Evolutionary conservation across 2,113 vertebrate species (phyloP).

Genomic region (Cranoglanis bouderius): DNA sequence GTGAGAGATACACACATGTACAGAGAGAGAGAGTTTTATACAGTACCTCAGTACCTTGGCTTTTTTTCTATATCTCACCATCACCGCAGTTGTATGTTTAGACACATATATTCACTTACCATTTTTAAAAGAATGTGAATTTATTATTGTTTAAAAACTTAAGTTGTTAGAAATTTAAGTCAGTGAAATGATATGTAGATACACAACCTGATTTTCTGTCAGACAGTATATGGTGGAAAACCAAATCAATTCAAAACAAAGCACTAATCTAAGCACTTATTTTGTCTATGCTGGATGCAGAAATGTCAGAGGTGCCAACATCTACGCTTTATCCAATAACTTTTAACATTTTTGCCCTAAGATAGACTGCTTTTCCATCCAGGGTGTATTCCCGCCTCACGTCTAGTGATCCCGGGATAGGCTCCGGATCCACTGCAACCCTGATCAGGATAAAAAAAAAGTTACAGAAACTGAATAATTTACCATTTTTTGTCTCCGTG

Average conservation of each 20-base stretch:
- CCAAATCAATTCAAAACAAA: too few relatives aligned
- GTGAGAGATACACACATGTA: neutral
- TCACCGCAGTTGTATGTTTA: neutral
- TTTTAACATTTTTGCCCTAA: neutral
- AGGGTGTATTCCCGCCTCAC: neutral
- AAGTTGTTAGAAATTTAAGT: too few relatives aligned
- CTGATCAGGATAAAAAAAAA: neutral
- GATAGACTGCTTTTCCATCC: neutral
- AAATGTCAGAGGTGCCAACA: neutral
- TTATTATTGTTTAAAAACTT: too few relatives aligned
- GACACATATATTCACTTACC: neutral
- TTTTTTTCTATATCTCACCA: neutral
- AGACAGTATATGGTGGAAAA: too few relatives aligned
- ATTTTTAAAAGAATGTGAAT: neutral
- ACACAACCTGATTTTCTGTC: too few relatives aligned
- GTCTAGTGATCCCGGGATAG: too few relatives aligned
- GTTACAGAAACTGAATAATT: neutral
- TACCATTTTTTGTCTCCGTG: neutral
- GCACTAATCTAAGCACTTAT: neutral
- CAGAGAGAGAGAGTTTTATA: neutral
- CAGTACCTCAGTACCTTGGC: too few relatives aligned
- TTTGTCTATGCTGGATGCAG: neutral
- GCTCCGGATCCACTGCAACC: neutral
- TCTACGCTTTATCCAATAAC: neutral
- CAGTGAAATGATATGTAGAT: too few relatives aligned